Percentiles rank a stretch among this genome's conserved stretches.
Evolutionary conservation across 2,888 invertebrate species (phyloP).

Genomic region (Phymatocera aterrima): DNA sequence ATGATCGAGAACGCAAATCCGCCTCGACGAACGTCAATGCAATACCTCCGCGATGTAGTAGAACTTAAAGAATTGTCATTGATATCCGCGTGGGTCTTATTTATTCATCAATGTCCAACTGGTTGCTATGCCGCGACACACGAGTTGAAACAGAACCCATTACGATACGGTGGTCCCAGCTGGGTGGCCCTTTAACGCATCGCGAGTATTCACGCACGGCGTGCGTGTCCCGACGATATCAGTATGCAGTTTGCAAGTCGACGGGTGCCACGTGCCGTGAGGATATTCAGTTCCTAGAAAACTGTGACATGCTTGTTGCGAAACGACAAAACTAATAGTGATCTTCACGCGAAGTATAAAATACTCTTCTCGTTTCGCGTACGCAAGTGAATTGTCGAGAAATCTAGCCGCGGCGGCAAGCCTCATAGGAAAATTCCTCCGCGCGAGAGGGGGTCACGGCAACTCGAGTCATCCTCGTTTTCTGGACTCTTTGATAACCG

Average conservation of each 20-base stretch:
- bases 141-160: neutral
- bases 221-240: slow-evolving; percentile 41
- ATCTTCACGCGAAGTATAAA: neutral
- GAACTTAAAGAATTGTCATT: too few relatives aligned
- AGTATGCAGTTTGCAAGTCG: slow-evolving; percentile 53
- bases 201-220: slow-evolving; percentile 49
- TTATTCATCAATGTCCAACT: neutral
- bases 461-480: neutral
- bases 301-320: neutral
- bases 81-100: neutral
- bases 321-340: neutral
- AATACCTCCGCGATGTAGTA: too few relatives aligned
- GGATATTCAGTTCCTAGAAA: slow-evolving; percentile 5
- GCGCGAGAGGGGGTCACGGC: neutral
- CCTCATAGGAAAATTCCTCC: neutral
- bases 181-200: slow-evolving; percentile 47
- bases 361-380: neutral
- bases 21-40: too few relatives aligned
- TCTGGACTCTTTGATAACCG: slow-evolving; percentile 10
- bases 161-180: slow-evolving; percentile 42
- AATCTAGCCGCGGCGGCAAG: neutral
- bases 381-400: neutral
- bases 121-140: neutral
- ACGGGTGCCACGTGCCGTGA: slow-evolving; percentile 46
- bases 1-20: too few relatives aligned